Conservation (phyloP, 2,888 invertebrate genomes). For the Volucella bombylans region DNA sequence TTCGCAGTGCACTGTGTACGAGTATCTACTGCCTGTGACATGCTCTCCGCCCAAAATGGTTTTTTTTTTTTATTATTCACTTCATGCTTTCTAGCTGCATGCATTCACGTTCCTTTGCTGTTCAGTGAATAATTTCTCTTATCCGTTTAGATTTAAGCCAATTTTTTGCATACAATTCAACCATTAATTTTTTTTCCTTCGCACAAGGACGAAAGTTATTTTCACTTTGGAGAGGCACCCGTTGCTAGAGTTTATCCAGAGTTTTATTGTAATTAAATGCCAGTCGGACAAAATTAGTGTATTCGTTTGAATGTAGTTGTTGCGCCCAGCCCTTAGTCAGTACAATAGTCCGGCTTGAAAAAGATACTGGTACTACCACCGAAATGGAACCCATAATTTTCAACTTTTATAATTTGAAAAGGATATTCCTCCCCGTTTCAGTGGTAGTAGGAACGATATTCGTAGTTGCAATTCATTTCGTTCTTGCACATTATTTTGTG, state of each 20-base stretch:
- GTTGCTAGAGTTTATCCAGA: slow-evolving; percentile 14
- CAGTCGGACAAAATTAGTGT: slow-evolving; percentile 37
- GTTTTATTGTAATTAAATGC: slow-evolving; percentile 57
- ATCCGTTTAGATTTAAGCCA: neutral
- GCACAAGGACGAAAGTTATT: slow-evolving; percentile 24
- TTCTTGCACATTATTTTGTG: slow-evolving; percentile 33
- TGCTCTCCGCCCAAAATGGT: too few relatives aligned
- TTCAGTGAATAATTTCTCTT: slow-evolving; percentile 9
- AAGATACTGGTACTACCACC: slow-evolving; percentile 13
- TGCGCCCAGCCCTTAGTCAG: neutral
- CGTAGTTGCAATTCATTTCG: slow-evolving; percentile 15
- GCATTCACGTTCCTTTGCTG: slow-evolving; percentile 14
- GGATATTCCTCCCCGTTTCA: slow-evolving; percentile 14
- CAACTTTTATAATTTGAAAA: slow-evolving; percentile 38
- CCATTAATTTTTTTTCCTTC: neutral
- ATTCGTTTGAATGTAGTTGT: slow-evolving; percentile 23
- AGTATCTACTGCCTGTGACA: too few relatives aligned
- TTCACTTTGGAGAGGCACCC: slow-evolving; percentile 30
- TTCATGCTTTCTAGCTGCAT: slow-evolving; percentile 5
- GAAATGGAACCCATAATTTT: slow-evolving; percentile 39
- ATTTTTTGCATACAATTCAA: too few relatives aligned
- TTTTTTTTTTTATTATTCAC: neutral
- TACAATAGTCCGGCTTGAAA: too few relatives aligned
- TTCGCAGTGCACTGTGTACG: too few relatives aligned
- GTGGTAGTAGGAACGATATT: neutral